A percentile compares a stretch with the other conserved stretches of the same genome.
Conservation (phyloP, 2,797 vertebrate genomes). For the Acanthurus lineatus region DNA sequence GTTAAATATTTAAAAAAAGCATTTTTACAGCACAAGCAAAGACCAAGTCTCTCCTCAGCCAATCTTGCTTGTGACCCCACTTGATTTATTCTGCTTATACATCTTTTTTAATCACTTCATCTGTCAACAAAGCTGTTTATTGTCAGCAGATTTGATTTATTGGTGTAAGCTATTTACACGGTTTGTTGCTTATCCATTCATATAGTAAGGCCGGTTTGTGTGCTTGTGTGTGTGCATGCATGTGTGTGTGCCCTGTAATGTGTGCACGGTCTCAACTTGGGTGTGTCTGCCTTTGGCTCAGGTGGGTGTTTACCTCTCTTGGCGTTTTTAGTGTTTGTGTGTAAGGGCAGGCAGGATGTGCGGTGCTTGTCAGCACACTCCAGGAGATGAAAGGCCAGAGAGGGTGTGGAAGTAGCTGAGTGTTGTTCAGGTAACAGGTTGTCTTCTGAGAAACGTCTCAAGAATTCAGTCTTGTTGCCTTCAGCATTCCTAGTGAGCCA, state of each 20-base stretch:
- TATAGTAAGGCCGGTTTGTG: constrained; percentile 49
- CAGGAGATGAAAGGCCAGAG: constrained; percentile 79
- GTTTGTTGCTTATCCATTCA: constrained; percentile 35
- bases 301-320: constrained; percentile 75
- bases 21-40: constrained; percentile 1
- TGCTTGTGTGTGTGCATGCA: background rate
- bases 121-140: constrained; percentile 9
- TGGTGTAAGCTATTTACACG: constrained; percentile 31
- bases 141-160: constrained; percentile 34
- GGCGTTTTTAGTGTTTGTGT: constrained; percentile 66
- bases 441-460: constrained; percentile 63
- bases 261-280: constrained; percentile 48
- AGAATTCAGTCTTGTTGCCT: constrained; percentile 56
- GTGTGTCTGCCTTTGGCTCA: constrained; percentile 77
- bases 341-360: constrained; percentile 81
- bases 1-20: background rate
- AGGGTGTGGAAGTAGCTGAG: constrained; percentile 70
- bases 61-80: background rate
- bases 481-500: constrained; percentile 57
- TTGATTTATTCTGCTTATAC: background rate
- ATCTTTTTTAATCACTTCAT: constrained; percentile 14
- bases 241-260: constrained; percentile 31
- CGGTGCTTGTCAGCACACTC: constrained; percentile 78
- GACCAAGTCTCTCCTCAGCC: background rate
- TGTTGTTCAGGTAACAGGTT: constrained; percentile 78